Conservation (phyloP, 2,113 vertebrate genomes). For the Cottus gobio region DNA sequence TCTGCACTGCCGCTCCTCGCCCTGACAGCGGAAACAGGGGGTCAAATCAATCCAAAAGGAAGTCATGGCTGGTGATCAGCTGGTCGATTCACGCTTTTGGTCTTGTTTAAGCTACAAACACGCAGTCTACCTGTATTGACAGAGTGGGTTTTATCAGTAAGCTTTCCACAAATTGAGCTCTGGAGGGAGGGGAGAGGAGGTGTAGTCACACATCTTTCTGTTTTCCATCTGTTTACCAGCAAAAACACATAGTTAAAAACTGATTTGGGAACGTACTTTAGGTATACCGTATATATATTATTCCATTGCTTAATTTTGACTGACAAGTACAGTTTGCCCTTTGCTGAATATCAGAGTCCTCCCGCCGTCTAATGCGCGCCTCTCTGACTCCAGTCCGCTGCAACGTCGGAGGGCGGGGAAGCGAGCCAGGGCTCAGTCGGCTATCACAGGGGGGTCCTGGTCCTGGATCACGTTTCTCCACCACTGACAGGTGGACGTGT, state of each 20-base stretch:
- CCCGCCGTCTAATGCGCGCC: not conserved
- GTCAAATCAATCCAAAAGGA: not conserved
- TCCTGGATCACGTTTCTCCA: conserved; percentile 31
- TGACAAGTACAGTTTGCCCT: no score
- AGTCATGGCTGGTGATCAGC: not conserved
- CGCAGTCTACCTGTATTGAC: not conserved
- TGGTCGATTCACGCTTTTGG: not conserved
- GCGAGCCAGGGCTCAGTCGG: conserved; percentile 13
- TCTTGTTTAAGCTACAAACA: not conserved
- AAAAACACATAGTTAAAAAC: not conserved
- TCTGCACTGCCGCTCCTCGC: not conserved
- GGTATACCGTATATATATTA: not conserved
- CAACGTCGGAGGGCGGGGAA: conserved; percentile 3
- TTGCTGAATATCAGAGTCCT: not conserved
- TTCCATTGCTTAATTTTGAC: not conserved
- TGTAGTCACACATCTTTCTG: not conserved
- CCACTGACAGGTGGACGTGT: conserved; percentile 23
- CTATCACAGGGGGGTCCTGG: conserved; percentile 31
- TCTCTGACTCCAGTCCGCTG: not conserved
- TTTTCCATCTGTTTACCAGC: not conserved
- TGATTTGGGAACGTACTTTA: not conserved
- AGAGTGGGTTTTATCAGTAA: not conserved
- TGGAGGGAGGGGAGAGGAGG: no score
- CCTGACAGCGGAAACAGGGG: not conserved
- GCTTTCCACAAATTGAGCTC: not conserved